These are phyloP conservation scores for Cardiocondyla obscurior DNA, from an alignment of 1,140 invertebrate genomes.

Conservation along the genomic window DNA sequence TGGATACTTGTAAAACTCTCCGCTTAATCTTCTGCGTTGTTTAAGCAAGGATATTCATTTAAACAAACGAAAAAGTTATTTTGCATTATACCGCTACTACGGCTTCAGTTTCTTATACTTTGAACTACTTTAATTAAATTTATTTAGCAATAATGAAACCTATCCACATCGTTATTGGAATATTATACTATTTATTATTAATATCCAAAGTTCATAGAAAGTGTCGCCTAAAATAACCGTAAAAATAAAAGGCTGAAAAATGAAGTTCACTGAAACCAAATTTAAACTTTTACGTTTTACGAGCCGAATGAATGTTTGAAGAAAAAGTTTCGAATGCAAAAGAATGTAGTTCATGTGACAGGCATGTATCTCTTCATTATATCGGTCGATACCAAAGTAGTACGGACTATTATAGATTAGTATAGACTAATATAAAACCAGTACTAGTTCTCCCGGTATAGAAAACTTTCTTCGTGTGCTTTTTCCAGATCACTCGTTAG, in stretches of 20 bases:
- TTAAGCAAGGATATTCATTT: neutral
- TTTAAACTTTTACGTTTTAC: slow-evolving; percentile 2
- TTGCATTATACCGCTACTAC: neutral
- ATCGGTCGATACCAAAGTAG: slow-evolving; percentile 1
- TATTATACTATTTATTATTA: neutral
- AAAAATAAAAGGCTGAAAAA: neutral
- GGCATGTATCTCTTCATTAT: neutral
- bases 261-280: neutral
- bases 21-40: neutral
- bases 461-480: neutral
- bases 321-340: neutral
- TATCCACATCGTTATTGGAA: neutral
- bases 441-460: neutral
- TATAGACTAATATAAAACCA: neutral
- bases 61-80: neutral
- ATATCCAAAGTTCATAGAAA: neutral
- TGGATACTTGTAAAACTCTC: neutral
- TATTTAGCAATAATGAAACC: neutral
- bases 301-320: neutral
- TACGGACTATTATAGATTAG: slow-evolving; percentile 25
- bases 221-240: neutral
- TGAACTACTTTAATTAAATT: neutral
- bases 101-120: neutral
- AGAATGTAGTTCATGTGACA: neutral
- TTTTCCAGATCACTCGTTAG: neutral